Evolutionary conservation across 2,797 vertebrate species (phyloP).

Genomic region (Acanthornis magna): DNA sequence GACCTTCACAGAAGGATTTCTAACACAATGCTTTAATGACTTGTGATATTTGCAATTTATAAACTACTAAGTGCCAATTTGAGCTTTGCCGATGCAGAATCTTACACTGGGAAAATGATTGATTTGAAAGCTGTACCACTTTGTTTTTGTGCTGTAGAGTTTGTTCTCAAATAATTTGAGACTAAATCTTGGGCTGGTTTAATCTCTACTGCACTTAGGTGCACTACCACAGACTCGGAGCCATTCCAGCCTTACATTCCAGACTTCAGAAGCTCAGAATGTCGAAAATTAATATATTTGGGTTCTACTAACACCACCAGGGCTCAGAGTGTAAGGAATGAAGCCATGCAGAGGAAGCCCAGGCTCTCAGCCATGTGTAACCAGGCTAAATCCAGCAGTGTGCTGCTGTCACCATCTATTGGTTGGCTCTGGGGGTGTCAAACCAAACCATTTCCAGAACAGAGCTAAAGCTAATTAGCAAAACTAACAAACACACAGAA

Average conservation of each 20-base stretch:
- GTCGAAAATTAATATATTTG: neutral
- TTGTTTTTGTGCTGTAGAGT: neutral
- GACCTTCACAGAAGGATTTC: neutral
- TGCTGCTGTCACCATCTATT: constrained; percentile 46
- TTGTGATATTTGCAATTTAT: neutral
- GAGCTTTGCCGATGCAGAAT: neutral
- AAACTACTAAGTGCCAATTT: neutral
- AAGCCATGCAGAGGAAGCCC: neutral
- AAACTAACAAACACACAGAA: neutral
- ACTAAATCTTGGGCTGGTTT: neutral
- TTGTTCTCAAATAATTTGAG: neutral
- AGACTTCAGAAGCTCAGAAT: neutral
- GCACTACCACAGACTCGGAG: neutral
- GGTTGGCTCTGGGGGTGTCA: constrained; percentile 3
- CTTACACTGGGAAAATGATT: neutral
- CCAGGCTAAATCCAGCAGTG: neutral
- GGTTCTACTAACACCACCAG: neutral
- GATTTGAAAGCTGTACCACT: neutral
- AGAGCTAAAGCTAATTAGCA: constrained; percentile 27
- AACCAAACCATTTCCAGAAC: neutral
- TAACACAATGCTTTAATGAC: neutral
- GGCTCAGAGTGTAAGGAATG: neutral
- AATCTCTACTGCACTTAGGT: neutral
- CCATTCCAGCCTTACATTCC: neutral
- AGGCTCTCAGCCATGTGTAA: neutral